Conservation (phyloP, 2,113 vertebrate genomes). For the Butorides virescens region DNA sequence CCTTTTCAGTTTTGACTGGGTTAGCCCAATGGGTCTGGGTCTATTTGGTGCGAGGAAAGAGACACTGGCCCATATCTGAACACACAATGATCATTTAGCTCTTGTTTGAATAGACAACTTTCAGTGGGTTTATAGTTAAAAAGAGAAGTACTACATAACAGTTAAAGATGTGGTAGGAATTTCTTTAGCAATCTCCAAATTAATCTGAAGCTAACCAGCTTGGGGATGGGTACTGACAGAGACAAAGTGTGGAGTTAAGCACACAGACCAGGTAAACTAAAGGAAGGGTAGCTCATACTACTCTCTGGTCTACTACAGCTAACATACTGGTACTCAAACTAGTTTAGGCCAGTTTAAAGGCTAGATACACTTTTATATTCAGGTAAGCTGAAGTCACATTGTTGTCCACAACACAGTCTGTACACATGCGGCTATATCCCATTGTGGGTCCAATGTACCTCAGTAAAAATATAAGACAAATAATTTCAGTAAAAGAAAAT, state of each 20-base stretch:
- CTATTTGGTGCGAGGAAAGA: not conserved
- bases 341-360: not conserved
- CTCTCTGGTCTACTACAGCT: not conserved
- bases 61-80: not conserved
- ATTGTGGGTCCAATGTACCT: not conserved
- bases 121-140: not conserved
- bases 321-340: accelerated
- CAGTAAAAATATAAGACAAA: not conserved
- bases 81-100: not conserved
- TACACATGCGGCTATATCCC: too few relatives aligned
- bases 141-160: not conserved
- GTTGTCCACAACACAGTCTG: not conserved
- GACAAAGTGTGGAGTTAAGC: not conserved
- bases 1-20: not conserved
- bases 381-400: not conserved
- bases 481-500: not conserved
- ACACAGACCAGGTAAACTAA: not conserved
- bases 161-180: not conserved
- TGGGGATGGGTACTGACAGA: accelerated
- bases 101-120: not conserved
- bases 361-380: not conserved
- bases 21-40: not conserved
- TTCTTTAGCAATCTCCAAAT: not conserved
- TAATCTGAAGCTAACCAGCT: not conserved
- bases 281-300: not conserved